phyloP scores from a whole-genome alignment of 2,113 vertebrate species.

The Macquaria ambigua region DNA sequence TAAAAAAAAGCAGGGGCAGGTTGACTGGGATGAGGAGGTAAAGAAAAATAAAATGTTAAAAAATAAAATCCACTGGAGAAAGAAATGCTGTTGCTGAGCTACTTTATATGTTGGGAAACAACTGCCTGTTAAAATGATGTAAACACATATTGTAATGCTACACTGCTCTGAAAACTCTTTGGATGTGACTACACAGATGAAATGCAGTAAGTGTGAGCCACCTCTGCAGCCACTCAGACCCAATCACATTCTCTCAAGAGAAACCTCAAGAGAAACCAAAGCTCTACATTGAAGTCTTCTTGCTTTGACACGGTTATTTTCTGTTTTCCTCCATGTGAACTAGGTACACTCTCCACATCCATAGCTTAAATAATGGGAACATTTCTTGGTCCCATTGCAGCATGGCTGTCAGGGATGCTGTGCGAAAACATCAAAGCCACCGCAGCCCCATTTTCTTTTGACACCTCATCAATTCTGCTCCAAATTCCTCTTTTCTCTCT shows the following conservation, averaged over 20 bases:
- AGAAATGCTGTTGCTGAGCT: background rate
- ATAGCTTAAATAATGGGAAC: conserved; percentile 64
- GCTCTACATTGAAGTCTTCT: conserved; percentile 5
- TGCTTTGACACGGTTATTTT: conserved; percentile 39
- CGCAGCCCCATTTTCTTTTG: conserved; percentile 67
- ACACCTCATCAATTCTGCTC: conserved; percentile 77
- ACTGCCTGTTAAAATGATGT: conserved; percentile 18
- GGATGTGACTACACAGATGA: background rate
- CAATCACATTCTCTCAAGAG: background rate
- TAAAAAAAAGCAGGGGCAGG: background rate
- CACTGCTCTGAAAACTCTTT: background rate
- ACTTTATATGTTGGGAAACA: background rate
- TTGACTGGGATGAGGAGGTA: background rate
- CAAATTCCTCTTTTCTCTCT: conserved; percentile 64
- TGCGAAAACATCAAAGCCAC: conserved; percentile 76
- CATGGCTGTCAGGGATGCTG: conserved; percentile 68
- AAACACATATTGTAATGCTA: conserved; percentile 27
- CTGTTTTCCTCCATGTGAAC: conserved; percentile 50
- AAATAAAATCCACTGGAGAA: background rate
- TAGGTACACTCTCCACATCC: conserved; percentile 40
- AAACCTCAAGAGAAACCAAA: conserved; percentile 3
- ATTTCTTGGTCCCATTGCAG: conserved; percentile 53
- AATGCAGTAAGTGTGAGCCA: conserved; percentile 13
- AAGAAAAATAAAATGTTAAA: background rate
- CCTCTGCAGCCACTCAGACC: conserved; percentile 21